These are phyloP conservation scores for Drosophila yooni DNA, from an alignment of 2,888 invertebrate species.

Conservation along the genomic window DNA sequence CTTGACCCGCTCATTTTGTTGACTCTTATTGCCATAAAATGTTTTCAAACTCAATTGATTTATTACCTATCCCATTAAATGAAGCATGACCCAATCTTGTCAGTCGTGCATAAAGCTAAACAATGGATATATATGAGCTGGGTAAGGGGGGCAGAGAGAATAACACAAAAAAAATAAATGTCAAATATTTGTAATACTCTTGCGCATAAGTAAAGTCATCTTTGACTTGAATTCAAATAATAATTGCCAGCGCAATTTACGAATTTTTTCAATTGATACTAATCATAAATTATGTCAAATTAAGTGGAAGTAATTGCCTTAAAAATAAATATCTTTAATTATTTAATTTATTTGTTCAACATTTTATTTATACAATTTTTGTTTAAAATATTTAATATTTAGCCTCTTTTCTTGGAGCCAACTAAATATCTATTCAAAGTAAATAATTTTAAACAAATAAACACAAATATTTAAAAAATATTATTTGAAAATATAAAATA, in stretches of 20 bases:
- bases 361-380: background rate
- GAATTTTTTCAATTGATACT: background rate
- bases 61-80: conserved; percentile 15
- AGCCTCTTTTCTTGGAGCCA: background rate
- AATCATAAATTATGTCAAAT: background rate
- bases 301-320: background rate
- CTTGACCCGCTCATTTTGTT: conserved; percentile 27
- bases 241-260: background rate
- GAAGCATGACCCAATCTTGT: conserved; percentile 27
- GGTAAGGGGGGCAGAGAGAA: background rate
- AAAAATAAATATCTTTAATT: background rate
- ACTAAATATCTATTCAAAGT: background rate
- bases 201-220: background rate
- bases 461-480: too few relatives aligned
- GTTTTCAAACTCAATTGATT: conserved; percentile 17
- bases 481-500: too few relatives aligned
- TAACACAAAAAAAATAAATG: background rate
- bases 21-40: conserved; percentile 18
- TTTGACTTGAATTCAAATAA: background rate
- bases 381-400: background rate
- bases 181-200: background rate
- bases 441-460: background rate
- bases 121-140: background rate
- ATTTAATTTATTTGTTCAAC: background rate
- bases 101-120: conserved; percentile 17